Evolutionary conservation across 1,140 invertebrate genomes (phyloP).

Genomic region (Drosophila bifasciata): DNA sequence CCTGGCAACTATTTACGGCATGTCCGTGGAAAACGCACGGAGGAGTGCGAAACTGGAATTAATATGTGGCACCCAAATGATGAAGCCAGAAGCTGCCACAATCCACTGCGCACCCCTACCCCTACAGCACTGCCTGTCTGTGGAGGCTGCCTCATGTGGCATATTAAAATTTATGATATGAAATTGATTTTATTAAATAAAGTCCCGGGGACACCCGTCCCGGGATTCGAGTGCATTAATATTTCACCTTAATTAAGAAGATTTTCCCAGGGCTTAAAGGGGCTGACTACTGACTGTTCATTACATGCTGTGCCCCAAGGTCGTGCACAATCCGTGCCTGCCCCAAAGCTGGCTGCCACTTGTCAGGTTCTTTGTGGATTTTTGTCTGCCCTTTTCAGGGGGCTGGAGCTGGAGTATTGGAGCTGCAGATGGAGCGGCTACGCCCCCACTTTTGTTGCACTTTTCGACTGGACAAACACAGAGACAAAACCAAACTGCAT

Average conservation of each 20-base stretch:
- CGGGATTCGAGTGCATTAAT: constrained; percentile 57
- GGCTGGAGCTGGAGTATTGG: too few relatives aligned
- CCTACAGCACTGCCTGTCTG: too few relatives aligned
- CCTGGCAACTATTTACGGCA: constrained; percentile 75
- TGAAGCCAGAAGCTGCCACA: constrained; percentile 66
- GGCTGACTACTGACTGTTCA: too few relatives aligned
- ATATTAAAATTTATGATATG: constrained; percentile 68
- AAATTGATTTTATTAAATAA: constrained; percentile 81
- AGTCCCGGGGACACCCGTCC: constrained; percentile 36
- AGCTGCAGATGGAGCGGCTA: too few relatives aligned
- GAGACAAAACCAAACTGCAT: constrained; percentile 56
- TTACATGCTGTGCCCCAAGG: neutral
- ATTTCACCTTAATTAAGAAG: constrained; percentile 59
- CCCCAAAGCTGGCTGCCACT: too few relatives aligned
- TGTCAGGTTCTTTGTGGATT: too few relatives aligned
- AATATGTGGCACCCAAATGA: constrained; percentile 76
- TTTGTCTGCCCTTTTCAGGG: too few relatives aligned
- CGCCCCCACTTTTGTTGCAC: constrained; percentile 52
- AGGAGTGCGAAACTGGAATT: constrained; percentile 77
- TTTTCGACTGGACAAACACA: constrained; percentile 51
- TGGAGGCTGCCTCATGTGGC: constrained; percentile 1
- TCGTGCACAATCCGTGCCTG: too few relatives aligned
- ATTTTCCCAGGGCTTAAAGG: neutral
- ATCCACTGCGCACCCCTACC: too few relatives aligned
- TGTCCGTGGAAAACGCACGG: constrained; percentile 55